Conservation (phyloP, 2,888 invertebrate species). For the Anoplius nigerrimus region DNA sequence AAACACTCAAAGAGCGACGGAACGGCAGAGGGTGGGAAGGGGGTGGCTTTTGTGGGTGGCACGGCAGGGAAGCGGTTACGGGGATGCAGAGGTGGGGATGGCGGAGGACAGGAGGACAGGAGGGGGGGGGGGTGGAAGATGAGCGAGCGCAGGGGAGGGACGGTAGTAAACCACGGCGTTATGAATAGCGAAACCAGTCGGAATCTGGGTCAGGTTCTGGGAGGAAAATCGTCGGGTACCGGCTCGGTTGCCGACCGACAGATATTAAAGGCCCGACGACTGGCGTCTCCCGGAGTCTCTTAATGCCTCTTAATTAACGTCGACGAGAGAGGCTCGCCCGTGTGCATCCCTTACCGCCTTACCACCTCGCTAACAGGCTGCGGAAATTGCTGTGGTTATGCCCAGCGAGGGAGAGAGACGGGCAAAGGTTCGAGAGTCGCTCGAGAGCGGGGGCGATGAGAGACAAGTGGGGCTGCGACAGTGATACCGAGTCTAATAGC, state of each 20-base stretch:
- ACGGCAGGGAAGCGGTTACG: not conserved
- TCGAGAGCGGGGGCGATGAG: not conserved
- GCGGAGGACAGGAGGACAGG: not conserved
- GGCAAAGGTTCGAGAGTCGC: not conserved
- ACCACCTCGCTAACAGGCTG: constrained; percentile 47
- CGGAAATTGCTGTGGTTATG: constrained; percentile 49
- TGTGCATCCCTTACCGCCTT: constrained; percentile 47
- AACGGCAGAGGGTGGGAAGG: not conserved
- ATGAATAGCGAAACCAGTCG: constrained; percentile 44
- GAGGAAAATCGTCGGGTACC: constrained; percentile 42
- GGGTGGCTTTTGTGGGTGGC: not conserved
- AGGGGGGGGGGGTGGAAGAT: not conserved
- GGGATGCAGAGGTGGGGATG: not conserved
- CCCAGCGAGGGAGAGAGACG: constrained; percentile 12
- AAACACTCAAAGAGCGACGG: constrained; percentile 9
- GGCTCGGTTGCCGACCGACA: constrained; percentile 44
- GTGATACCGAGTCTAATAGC: not conserved
- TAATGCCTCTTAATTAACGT: constrained; percentile 62
- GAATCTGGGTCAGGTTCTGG: constrained; percentile 52
- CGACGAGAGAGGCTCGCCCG: constrained; percentile 41
- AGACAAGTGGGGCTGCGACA: not conserved
- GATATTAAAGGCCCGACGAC: constrained; percentile 55
- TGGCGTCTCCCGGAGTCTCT: constrained; percentile 54
- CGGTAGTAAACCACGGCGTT: constrained; percentile 25
- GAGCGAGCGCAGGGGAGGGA: not conserved